A percentile compares a stretch with the other conserved stretches of the same genome.
Evolutionary conservation across 2,113 vertebrate species (phyloP).

Genomic region (Shinisaurus crocodilurus): DNA sequence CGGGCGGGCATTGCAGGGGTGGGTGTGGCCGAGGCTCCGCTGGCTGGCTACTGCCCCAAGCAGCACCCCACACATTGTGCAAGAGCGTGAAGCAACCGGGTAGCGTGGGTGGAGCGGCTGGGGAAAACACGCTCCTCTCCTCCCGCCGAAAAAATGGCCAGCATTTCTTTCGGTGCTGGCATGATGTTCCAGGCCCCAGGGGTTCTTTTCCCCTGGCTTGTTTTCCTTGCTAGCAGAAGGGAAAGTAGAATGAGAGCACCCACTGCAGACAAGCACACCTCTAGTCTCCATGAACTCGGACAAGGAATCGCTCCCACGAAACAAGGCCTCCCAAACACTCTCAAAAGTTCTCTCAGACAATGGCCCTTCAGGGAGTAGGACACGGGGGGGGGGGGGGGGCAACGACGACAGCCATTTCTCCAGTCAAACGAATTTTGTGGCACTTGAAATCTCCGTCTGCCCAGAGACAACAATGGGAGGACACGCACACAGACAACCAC

Average conservation of each 20-base stretch:
- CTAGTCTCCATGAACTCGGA: background rate
- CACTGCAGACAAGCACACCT: too few species aligned
- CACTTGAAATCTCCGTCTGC: background rate
- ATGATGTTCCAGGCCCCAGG: background rate
- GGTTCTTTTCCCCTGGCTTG: background rate
- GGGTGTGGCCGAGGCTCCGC: background rate
- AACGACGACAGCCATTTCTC: too few species aligned
- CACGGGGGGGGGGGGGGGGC: background rate
- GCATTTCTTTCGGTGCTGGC: background rate
- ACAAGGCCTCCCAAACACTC: background rate
- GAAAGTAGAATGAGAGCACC: background rate
- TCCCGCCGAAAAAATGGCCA: too few species aligned
- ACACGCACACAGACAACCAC: background rate
- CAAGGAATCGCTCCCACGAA: background rate
- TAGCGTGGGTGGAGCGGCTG: too few species aligned
- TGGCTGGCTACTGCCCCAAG: background rate
- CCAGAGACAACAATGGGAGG: background rate
- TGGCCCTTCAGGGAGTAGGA: background rate
- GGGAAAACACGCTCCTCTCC: background rate
- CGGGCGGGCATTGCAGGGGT: too few species aligned
- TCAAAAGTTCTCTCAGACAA: background rate
- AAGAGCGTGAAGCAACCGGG: background rate
- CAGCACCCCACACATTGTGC: background rate
- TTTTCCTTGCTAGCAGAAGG: too few species aligned
- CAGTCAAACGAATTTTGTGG: background rate